These are phyloP conservation scores for Apocrypta bakeri DNA, from an alignment of 1,140 invertebrate genomes.

Conservation along the genomic window DNA sequence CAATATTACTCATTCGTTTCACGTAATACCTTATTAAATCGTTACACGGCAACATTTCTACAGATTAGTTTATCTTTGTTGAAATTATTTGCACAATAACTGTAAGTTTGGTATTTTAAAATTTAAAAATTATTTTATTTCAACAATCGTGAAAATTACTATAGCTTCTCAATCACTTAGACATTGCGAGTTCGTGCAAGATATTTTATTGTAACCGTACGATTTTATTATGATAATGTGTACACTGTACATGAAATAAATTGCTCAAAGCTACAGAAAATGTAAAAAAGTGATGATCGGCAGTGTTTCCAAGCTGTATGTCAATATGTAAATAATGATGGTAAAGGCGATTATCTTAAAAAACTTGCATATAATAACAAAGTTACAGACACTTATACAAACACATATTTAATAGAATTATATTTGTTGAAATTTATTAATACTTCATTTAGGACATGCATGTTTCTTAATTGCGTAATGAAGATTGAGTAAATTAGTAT, in stretches of 20 bases:
- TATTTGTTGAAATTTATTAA: slow-evolving; percentile 2
- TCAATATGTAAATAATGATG: background rate
- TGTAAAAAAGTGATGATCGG: background rate
- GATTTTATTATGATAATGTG: background rate
- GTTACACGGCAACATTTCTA: too few species aligned
- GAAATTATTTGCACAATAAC: too few species aligned
- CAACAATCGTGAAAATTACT: background rate
- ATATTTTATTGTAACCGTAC: background rate
- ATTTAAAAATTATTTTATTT: too few species aligned
- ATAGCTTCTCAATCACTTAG: background rate
- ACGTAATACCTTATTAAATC: too few species aligned
- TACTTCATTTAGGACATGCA: slow-evolving; percentile 3
- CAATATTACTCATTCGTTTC: background rate
- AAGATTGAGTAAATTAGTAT: background rate
- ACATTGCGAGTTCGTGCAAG: background rate
- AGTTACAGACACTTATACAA: background rate
- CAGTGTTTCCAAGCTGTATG: background rate
- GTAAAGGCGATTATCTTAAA: background rate
- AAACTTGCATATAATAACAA: background rate
- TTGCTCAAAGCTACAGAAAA: background rate
- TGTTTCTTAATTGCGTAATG: background rate
- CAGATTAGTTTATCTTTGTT: too few species aligned
- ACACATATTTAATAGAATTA: background rate
- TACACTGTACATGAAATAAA: background rate
- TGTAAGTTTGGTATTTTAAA: too few species aligned